Evolutionary conservation across 2,797 vertebrate species (phyloP), one percentile per base, ranked within the genome.

Genomic region (Buceros bicornis): DNA sequence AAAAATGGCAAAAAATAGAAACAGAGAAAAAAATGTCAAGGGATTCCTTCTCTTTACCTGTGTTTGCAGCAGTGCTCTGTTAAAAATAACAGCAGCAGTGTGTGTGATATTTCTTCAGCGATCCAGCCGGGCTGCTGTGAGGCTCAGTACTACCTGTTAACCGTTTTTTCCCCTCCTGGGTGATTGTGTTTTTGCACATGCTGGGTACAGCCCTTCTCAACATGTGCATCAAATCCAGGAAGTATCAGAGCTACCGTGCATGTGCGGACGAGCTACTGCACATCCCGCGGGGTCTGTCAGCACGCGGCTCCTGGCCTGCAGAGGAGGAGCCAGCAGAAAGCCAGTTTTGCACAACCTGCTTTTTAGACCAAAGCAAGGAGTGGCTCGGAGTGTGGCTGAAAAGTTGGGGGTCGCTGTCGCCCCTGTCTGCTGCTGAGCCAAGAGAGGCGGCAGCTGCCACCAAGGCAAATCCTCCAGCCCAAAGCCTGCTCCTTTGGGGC

Each of bases 151-250:
- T 37, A 2, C 1, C 25, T 3, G 17, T n/a, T 84, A 10, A 10
- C 70, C 14, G 0, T 51, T 40, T 65, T 74, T 66, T 12, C 89
- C 89, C 80, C 86, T 88, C 51, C 91, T 4, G 33, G 6, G 71
- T 7, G 90, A 14, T 81, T 65, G 70, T 51, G 22, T 31, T 56
- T 61, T 10, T 76, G 83, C 89, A 92, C 95, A 85, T 73, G 94
- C 91, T 70, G 91, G 93, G 93, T 61, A 87, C 94, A 80, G 74
- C 54, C 81, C 2, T 73, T 82, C 95, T 31, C 84, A 48, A 92
- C 93, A 95, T 85, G 94, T 96, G 95, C 95, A 60, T 37, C 74
- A 10, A 31, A 96, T 85, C 71, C 95, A 91, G 91, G 92, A 43
- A 92, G 71, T 11, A 10, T 14, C 53, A 1, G 29, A 19, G 87